These are phyloP conservation scores for Uria lomvia DNA, from an alignment of 2,113 vertebrate species.

Conservation along the genomic window DNA sequence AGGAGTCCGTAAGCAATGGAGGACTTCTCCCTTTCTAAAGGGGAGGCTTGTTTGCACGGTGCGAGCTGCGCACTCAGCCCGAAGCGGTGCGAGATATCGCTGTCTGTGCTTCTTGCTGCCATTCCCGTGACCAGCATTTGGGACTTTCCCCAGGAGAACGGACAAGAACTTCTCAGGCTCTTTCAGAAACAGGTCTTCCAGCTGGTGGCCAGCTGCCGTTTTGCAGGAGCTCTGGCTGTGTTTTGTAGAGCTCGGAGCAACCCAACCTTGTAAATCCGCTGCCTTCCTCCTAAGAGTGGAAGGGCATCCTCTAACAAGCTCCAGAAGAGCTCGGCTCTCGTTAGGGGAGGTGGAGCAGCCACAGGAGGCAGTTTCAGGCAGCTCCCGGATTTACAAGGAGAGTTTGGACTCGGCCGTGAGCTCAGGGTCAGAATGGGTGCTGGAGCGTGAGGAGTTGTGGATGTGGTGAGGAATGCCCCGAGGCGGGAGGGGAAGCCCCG, in stretches of 20 bases:
- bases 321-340: fast-evolving
- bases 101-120: not conserved
- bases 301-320: no score
- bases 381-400: not conserved
- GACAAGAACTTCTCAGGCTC: not conserved
- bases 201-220: not conserved
- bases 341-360: not conserved
- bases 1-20: not conserved
- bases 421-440: fast-evolving
- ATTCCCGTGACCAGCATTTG: not conserved
- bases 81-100: not conserved
- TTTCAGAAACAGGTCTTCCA: not conserved
- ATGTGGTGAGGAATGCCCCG: fast-evolving
- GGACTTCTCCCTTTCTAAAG: not conserved
- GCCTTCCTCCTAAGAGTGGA: fast-evolving
- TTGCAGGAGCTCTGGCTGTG: not conserved
- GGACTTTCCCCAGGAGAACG: not conserved
- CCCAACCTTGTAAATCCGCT: not conserved
- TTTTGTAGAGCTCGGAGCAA: not conserved
- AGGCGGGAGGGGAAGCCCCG: not conserved
- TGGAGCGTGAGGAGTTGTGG: fast-evolving
- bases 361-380: not conserved
- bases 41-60: not conserved
- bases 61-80: not conserved
- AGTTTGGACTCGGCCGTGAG: fast-evolving